Conservation (phyloP, 1,140 invertebrate genomes). For the Asobara japonica region DNA sequence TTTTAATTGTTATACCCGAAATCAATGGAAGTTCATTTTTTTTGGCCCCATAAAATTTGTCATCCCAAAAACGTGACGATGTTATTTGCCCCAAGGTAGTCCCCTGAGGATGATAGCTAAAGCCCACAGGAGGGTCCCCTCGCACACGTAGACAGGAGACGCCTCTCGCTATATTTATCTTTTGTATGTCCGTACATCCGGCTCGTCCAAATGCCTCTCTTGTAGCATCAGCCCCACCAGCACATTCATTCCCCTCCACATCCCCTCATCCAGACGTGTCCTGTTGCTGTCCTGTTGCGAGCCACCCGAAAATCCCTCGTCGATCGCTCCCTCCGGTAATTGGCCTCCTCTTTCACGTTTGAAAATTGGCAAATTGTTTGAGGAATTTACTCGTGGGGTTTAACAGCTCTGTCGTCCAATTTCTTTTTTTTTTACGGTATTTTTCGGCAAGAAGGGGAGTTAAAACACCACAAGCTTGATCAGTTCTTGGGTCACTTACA, state of each 20-base stretch:
- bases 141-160: background rate
- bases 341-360: conserved; percentile 26
- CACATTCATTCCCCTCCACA: background rate
- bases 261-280: background rate
- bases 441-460: background rate
- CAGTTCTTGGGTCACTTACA: background rate
- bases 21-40: background rate
- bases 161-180: conserved; percentile 37
- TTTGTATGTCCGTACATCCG: conserved; percentile 37
- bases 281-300: background rate
- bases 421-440: background rate
- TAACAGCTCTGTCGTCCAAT: background rate
- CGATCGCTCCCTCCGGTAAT: conserved; percentile 1
- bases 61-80: conserved; percentile 14
- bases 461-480: background rate
- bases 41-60: background rate
- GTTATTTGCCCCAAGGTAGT: conserved; percentile 16
- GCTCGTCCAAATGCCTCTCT: conserved; percentile 6
- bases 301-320: conserved; percentile 27
- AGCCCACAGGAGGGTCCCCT: conserved; percentile 5
- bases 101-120: background rate
- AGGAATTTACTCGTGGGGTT: conserved; percentile 14
- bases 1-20: background rate
- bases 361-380: conserved; percentile 23
- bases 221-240: background rate